Conservation (phyloP, 2,113 vertebrate species). For the Rafetus swinhoei region DNA sequence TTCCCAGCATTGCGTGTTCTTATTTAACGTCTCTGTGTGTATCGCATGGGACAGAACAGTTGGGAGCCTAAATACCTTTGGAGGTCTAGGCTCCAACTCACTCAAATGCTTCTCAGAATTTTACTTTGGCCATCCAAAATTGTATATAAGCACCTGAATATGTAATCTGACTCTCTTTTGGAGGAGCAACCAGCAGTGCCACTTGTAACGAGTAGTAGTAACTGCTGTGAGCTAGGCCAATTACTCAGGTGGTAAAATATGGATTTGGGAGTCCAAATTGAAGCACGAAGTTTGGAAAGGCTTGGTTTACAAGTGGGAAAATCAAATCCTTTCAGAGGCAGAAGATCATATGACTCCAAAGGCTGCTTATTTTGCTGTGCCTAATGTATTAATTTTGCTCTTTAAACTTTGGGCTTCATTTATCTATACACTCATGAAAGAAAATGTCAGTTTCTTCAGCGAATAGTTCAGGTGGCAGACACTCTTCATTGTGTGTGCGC, state of each 20-base stretch:
- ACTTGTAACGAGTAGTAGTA: rapidly evolving
- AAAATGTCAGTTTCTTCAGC: background rate
- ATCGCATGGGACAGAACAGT: background rate
- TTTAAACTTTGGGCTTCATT: background rate
- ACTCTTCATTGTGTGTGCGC: background rate
- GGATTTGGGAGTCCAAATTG: rapidly evolving
- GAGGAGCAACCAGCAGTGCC: rapidly evolving
- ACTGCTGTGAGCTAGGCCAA: rapidly evolving
- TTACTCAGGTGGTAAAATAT: rapidly evolving
- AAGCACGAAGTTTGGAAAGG: background rate
- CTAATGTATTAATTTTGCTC: background rate
- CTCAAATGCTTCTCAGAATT: background rate
- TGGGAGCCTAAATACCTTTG: rapidly evolving
- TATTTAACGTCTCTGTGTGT: background rate
- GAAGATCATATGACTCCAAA: rapidly evolving
- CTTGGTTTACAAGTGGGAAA: background rate
- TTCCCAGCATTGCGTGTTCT: background rate
- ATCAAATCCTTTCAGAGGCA: background rate
- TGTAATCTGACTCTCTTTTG: background rate
- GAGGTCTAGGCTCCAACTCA: background rate
- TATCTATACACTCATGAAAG: background rate
- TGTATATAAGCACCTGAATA: background rate
- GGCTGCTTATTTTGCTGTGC: rapidly evolving
- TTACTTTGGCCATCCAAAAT: background rate
- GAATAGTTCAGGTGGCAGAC: background rate